phyloP scores from a whole-genome alignment of 2,797 vertebrate species.

The Masticophis lateralis region DNA sequence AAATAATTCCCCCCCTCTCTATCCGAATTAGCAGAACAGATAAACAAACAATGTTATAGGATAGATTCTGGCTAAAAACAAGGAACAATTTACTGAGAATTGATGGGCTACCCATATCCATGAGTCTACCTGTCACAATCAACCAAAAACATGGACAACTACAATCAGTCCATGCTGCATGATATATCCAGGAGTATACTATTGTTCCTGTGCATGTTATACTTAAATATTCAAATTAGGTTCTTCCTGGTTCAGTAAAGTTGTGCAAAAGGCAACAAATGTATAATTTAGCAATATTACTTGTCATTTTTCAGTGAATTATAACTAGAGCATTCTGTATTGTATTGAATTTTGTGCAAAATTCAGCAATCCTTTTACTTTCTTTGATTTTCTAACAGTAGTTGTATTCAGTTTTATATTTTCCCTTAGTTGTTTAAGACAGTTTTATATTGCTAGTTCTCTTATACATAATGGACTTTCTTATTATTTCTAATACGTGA shows the following conservation, averaged over 20 bases:
- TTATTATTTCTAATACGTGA: neutral
- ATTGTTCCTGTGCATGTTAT: neutral
- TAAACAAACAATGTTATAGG: neutral
- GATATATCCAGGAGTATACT: neutral
- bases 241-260: neutral
- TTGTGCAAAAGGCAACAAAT: neutral
- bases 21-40: neutral
- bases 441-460: neutral
- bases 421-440: neutral
- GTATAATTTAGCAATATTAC: neutral
- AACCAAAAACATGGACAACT: neutral
- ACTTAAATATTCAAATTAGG: neutral
- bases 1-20: neutral
- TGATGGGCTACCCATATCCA: neutral
- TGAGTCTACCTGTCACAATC: neutral
- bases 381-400: neutral
- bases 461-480: neutral
- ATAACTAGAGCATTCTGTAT: neutral
- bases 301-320: neutral
- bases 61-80: neutral
- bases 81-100: neutral
- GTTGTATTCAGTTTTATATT: neutral
- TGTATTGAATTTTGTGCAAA: neutral
- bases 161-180: neutral
- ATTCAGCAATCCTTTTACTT: neutral